Conservation (phyloP, 2,113 vertebrate species). For the Podarcis raffonei region DNA sequence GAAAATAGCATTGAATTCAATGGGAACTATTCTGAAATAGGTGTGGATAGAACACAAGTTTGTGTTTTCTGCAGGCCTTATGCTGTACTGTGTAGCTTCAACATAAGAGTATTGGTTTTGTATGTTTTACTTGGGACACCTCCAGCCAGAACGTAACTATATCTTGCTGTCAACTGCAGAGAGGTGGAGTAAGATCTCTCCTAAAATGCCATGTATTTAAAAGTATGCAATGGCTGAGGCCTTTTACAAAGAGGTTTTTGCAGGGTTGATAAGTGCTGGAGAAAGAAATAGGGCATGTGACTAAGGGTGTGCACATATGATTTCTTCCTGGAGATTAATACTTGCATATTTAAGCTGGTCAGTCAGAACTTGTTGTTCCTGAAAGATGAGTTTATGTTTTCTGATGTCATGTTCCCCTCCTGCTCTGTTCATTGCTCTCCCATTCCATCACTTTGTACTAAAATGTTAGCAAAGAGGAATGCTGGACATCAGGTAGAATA, state of each 20-base stretch:
- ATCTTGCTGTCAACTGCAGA: background rate
- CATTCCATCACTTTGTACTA: background rate
- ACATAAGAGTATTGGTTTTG: background rate
- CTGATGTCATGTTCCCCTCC: background rate
- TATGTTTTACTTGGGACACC: background rate
- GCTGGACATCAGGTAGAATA: background rate
- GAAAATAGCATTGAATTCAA: background rate
- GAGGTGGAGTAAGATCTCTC: background rate
- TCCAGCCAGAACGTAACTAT: background rate
- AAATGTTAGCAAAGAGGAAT: background rate
- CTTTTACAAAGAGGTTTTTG: background rate
- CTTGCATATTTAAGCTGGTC: background rate
- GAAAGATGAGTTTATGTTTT: conserved; percentile 5
- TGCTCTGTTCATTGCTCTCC: background rate
- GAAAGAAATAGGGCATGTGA: background rate
- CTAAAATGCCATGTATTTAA: background rate
- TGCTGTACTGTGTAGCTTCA: background rate
- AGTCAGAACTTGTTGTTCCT: conserved; percentile 2
- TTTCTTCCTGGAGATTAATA: conserved; percentile 7
- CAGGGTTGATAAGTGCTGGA: background rate
- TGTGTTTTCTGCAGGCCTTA: background rate
- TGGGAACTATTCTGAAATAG: background rate
- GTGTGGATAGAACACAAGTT: background rate
- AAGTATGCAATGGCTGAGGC: background rate
- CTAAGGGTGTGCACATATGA: background rate